Evolutionary conservation across 2,113 vertebrate genomes (phyloP).

Genomic region (Triplophysa rosa): DNA sequence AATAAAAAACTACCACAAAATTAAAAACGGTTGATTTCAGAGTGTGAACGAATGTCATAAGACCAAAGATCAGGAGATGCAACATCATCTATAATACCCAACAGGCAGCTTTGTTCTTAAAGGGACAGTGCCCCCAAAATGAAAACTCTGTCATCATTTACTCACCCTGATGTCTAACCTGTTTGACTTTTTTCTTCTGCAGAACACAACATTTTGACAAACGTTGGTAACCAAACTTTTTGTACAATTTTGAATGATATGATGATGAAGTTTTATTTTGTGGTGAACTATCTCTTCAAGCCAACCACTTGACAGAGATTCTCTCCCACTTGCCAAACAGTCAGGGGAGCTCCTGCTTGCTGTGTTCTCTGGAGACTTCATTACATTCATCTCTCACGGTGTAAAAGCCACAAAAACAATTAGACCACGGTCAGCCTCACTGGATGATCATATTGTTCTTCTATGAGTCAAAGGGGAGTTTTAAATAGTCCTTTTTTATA

Average conservation of each 20-base stretch:
- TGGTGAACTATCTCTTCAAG: neutral
- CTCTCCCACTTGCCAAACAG: conserved; percentile 37
- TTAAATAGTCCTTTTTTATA: neutral
- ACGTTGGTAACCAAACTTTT: too few relatives aligned
- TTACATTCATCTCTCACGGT: conserved; percentile 28
- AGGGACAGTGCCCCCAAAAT: conserved; percentile 9
- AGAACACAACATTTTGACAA: too few relatives aligned
- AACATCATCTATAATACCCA: conserved; percentile 37
- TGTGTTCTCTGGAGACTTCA: conserved; percentile 20
- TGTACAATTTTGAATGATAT: too few relatives aligned
- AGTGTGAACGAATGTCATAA: conserved; percentile 39
- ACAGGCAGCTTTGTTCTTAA: conserved; percentile 10
- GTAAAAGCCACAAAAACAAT: conserved; percentile 33
- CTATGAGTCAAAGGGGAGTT: neutral
- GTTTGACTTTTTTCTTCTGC: too few relatives aligned
- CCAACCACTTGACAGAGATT: neutral
- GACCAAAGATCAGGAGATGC: conserved; percentile 49
- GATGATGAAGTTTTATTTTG: too few relatives aligned
- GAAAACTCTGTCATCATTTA: neutral
- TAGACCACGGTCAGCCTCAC: conserved; percentile 7
- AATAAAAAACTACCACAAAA: neutral
- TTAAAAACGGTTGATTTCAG: conserved; percentile 20
- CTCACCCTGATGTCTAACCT: too few relatives aligned
- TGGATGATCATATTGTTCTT: conserved; percentile 17
- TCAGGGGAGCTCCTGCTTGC: conserved; percentile 21